These are phyloP conservation scores for Drosophila pseudoobscura DNA, from an alignment of 1,140 invertebrate genomes.

Conservation along the genomic window DNA sequence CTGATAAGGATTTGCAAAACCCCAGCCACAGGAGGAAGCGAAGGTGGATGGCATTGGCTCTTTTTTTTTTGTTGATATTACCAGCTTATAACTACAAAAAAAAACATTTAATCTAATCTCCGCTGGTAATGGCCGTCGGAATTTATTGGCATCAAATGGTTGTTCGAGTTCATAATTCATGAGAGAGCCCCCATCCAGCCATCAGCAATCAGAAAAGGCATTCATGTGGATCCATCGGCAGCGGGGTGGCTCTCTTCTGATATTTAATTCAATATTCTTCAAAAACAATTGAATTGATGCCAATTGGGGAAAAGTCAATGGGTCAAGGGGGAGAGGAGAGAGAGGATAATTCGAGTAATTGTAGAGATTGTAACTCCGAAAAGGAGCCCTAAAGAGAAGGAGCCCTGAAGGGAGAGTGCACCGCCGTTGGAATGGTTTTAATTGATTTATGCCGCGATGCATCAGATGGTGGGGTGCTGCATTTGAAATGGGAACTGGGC, in stretches of 20 bases:
- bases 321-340: slow-evolving; percentile 41
- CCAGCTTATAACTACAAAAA: neutral
- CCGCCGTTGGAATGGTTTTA: slow-evolving; percentile 10
- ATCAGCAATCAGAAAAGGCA: neutral
- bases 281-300: slow-evolving; percentile 52
- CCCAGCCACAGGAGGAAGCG: no score
- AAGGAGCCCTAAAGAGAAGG: no score
- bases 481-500: slow-evolving; percentile 28
- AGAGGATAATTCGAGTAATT: no score
- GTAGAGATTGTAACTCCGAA: no score
- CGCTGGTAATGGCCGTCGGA: no score
- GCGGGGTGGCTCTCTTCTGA: neutral
- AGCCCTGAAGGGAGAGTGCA: no score
- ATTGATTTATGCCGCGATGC: slow-evolving; percentile 31
- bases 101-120: slow-evolving; percentile 41
- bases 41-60: no score
- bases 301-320: slow-evolving; percentile 59
- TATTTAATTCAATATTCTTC: slow-evolving; percentile 56
- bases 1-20: no score
- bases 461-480: slow-evolving; percentile 14
- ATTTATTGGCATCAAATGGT: no score
- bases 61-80: slow-evolving; percentile 15
- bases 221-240: slow-evolving; percentile 7
- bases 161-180: neutral
- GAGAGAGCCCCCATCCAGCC: neutral